phyloP scores from a whole-genome alignment of 2,888 invertebrate species.

The Elysia crispata region DNA sequence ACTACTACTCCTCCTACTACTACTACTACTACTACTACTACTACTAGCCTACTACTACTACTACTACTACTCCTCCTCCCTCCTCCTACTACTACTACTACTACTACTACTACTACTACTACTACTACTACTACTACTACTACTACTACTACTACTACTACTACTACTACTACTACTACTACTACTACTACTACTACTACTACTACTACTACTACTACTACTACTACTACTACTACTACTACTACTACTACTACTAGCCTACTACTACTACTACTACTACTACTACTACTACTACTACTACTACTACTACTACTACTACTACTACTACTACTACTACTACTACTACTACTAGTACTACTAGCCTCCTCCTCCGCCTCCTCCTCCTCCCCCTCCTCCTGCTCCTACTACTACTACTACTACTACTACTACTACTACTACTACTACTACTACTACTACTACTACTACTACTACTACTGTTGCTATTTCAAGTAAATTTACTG shows the following conservation, averaged over 20 bases:
- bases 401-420: slow-evolving; percentile 2
- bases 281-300: slow-evolving; percentile 2
- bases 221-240: slow-evolving; percentile 11
- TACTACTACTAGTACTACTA: slow-evolving; percentile 1
- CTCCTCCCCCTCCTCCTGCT: no score
- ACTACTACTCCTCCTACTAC: no score
- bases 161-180: slow-evolving; percentile 2
- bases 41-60: no score
- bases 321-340: slow-evolving; percentile 25
- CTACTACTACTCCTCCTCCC: no score
- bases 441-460: neutral
- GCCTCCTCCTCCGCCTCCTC: no score
- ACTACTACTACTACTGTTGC: neutral
- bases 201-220: slow-evolving; percentile 9
- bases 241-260: no score
- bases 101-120: neutral
- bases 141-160: neutral
- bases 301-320: slow-evolving; percentile 26
- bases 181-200: slow-evolving; percentile 14
- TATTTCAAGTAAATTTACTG: no score
- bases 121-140: neutral
- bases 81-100: no score
- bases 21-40: no score
- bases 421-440: slow-evolving; percentile 6
- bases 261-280: slow-evolving; percentile 2